Evolutionary conservation across 2,113 vertebrate genomes (phyloP), one percentile per base, ranked within the genome.

Genomic region (Diglossa brunneiventris): DNA sequence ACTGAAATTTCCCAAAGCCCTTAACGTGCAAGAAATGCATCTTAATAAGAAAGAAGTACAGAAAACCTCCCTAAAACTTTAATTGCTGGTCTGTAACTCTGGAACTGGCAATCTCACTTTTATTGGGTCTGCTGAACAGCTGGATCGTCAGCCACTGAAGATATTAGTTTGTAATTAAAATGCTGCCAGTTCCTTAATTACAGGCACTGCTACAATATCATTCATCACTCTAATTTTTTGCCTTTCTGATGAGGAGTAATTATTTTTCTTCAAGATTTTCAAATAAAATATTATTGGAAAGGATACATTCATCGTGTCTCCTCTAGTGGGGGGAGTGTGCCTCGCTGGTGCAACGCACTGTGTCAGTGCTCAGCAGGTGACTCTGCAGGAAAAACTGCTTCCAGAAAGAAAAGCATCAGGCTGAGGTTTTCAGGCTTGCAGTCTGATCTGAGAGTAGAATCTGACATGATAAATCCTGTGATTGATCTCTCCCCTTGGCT

Each of bases 81-180:
- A 90, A 77, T 70, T 80, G 74, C 74, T 85, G n/a, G 21, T 88
- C 55, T 72, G 2, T 58, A 89, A 44, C 52, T 79, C 42, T 75
- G n/a, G 50, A 93, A 68, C 21, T 50, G 77, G 37, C 63, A 93
- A 66, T 69, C 83, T 94, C 1, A 1, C 61, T 96, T 96, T 92
- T 85, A 96, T 50, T 0, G 0, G 91, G 68, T 95, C 95, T 97
- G 82, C 90, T 97, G 92, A 94, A 97, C 53, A 95, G 94, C 94
- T 96, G 94, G 90, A 95, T 80, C 39, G 17, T 95, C 96, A 97
- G 79, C 47, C 73, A 76, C 81, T 56, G 89, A 92, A 97, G 63
- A 85, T 77, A 61, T 58, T 72, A 83, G 24, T 90, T 91, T 95
- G 55, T 97, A 98, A 98, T 98, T 98, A 98, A 97, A 97, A 96